Evolutionary conservation across 1,140 invertebrate genomes (phyloP), one percentile per base, ranked within the genome.

Genomic region (Camponotus vicinus): DNA sequence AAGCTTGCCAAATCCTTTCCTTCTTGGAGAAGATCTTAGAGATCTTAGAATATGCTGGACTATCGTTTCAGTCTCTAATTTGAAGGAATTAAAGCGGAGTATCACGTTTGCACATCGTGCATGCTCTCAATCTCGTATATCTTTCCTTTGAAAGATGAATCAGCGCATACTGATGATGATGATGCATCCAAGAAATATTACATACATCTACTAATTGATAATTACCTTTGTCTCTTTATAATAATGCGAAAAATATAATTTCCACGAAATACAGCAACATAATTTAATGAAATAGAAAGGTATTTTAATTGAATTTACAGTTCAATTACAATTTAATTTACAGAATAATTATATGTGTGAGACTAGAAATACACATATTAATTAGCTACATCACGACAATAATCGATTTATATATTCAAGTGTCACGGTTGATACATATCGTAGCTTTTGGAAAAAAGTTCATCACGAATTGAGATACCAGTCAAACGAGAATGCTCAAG

Each of bases 61-160:
- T 77, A 78, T 88, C 59, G 86, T 55, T 40, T n/a, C 75, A 21
- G 49, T 76, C 66, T 45, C 32, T 73, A 82, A 89, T 89, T 52
- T 78, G 67, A 9, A 49, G 1, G 66, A 86, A 88, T 83, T 89
- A 90, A 87, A 61, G 55, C 67, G 11, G 34, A 63, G n/a, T 86
- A 71, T 67, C 64, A 59, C 52, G 67, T 86, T 79, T 37, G 52
- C 40, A 52, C 18, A n/a, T 32, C 59, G 49, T 88, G 57, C 34
- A 67, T 55, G 79, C 27, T 78, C 52, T 49, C 69, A 18, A 37
- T 27, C 70, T 32, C 45, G 42, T 69, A 59, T 79, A 71, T 59
- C 11, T 40, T 37, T 18, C 37, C 13, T 32, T 52, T 66, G 76
- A 77, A 83, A 82, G 64, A 61, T 52, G 77, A 89, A 59, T 70